These are phyloP conservation scores for Cydia splendana DNA, from an alignment of 1,140 invertebrate species.

Conservation along the genomic window DNA sequence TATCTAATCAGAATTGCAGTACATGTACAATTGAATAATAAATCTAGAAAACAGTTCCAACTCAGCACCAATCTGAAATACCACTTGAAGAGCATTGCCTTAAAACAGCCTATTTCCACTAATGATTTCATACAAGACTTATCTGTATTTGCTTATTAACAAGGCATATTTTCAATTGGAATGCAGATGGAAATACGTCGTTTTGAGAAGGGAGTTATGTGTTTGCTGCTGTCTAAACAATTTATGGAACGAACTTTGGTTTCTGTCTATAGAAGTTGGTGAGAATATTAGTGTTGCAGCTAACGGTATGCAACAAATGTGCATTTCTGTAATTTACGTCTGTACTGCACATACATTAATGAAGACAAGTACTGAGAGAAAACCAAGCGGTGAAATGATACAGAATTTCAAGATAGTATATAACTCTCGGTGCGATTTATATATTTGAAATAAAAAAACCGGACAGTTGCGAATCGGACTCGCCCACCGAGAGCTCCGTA, in stretches of 20 bases:
- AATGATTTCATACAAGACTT: background rate
- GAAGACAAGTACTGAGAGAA: background rate
- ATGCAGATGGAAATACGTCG: background rate
- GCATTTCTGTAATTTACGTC: background rate
- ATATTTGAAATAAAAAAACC: too few relatives aligned
- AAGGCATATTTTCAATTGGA: background rate
- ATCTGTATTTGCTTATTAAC: background rate
- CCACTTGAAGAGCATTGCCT: background rate
- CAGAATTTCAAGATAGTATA: too few relatives aligned
- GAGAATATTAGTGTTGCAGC: background rate
- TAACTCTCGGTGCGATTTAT: too few relatives aligned
- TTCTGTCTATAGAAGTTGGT: constrained; percentile 5
- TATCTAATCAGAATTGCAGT: background rate
- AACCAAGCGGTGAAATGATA: too few relatives aligned
- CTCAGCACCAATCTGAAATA: constrained; percentile 10
- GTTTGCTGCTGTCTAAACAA: constrained; percentile 13
- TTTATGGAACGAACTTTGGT: constrained; percentile 7
- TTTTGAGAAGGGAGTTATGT: background rate
- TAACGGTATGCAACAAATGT: background rate
- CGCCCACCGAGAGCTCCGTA: too few relatives aligned
- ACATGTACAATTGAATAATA: background rate
- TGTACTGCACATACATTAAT: background rate
- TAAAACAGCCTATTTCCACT: background rate
- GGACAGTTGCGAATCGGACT: too few relatives aligned
- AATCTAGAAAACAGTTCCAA: background rate